Percentiles rank a stretch among this genome's conserved stretches.
These are phyloP conservation scores for Leptinotarsa haldemani DNA, from an alignment of 2,888 invertebrate genomes.

Conservation along the genomic window DNA sequence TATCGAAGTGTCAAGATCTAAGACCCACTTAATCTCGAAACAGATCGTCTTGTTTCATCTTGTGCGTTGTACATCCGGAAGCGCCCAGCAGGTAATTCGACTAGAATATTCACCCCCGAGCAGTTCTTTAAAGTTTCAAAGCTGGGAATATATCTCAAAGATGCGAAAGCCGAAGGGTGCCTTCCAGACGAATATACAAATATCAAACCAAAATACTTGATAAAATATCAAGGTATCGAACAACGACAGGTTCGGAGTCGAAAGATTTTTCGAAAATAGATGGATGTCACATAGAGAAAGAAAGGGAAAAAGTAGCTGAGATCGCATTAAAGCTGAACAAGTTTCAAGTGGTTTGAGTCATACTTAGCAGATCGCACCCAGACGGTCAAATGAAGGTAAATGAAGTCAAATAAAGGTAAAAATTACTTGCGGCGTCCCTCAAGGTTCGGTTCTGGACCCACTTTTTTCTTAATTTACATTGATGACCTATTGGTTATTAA, in stretches of 20 bases:
- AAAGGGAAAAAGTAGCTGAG: too few relatives aligned
- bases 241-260: background rate
- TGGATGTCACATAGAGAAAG: background rate
- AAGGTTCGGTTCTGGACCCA: too few relatives aligned
- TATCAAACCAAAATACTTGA: constrained; percentile 18
- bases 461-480: too few relatives aligned
- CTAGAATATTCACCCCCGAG: constrained; percentile 18
- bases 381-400: too few relatives aligned
- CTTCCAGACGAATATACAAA: constrained; percentile 7
- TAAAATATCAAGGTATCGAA: constrained; percentile 14
- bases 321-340: too few relatives aligned
- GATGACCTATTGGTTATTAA: too few relatives aligned
- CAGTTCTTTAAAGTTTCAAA: constrained; percentile 27
- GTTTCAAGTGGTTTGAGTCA: too few relatives aligned
- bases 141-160: constrained; percentile 20
- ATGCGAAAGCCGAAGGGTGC: constrained; percentile 14
- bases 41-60: constrained; percentile 9
- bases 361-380: too few relatives aligned
- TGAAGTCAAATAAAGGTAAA: too few relatives aligned
- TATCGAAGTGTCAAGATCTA: constrained; percentile 13
- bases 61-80: background rate
- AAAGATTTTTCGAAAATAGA: background rate
- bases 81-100: constrained; percentile 22
- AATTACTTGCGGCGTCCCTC: too few relatives aligned
- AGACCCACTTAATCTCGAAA: constrained; percentile 4